These are phyloP conservation scores for Trichogramma dendrolimi DNA, from an alignment of 2,888 invertebrate genomes.

Conservation along the genomic window DNA sequence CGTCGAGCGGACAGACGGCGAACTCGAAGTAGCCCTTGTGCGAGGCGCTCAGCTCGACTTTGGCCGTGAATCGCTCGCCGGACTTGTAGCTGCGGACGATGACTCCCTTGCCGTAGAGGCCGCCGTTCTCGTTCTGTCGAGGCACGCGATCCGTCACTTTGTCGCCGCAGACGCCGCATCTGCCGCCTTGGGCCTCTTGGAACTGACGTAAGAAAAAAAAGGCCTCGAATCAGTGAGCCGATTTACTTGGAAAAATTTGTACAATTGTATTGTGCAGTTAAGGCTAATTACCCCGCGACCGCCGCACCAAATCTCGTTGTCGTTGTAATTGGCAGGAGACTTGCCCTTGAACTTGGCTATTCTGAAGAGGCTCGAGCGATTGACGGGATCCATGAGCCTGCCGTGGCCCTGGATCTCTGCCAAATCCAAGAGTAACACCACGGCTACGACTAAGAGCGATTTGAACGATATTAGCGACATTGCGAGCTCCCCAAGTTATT, in stretches of 20 bases:
- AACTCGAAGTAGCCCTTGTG: constrained; percentile 53
- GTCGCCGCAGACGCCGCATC: constrained; percentile 59
- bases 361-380: too few relatives aligned
- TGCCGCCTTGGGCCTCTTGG: background rate
- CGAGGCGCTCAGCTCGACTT: constrained; percentile 34
- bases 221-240: too few relatives aligned
- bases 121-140: constrained; percentile 56
- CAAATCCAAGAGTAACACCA: too few relatives aligned
- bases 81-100: constrained; percentile 50
- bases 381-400: too few relatives aligned
- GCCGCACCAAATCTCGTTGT: constrained; percentile 3
- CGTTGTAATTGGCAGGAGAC: background rate
- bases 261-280: background rate
- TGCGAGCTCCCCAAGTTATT: too few relatives aligned
- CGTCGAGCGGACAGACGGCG: constrained; percentile 53
- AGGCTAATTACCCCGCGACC: background rate
- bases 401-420: too few relatives aligned
- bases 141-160: constrained; percentile 51
- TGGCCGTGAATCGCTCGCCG: constrained; percentile 37
- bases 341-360: background rate
- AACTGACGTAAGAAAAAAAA: background rate
- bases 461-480: too few relatives aligned
- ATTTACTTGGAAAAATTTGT: too few relatives aligned
- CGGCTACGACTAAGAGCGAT: too few relatives aligned
- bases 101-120: constrained; percentile 53